Evolutionary conservation across 2,888 invertebrate species (phyloP).

Genomic region (Himalopsyche japonica): DNA sequence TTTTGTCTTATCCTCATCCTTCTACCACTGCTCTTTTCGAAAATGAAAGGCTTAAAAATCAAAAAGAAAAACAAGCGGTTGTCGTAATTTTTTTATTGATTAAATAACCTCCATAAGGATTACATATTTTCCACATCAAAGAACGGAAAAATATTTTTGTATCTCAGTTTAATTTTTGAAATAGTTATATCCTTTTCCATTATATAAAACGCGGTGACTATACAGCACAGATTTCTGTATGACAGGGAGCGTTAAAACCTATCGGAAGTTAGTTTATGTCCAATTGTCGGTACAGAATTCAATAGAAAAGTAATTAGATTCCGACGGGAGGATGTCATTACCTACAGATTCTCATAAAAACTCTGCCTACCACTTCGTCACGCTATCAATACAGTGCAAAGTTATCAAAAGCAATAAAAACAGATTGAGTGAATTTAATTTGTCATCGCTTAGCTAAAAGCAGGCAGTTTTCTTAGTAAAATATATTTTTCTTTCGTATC

Average conservation of each 20-base stretch:
- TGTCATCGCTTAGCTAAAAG: background rate
- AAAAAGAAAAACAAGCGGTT: no score
- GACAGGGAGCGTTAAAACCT: constrained; percentile 23
- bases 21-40: no score
- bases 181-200: background rate
- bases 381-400: background rate
- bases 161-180: no score
- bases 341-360: background rate
- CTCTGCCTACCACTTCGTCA: background rate
- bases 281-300: constrained; percentile 33
- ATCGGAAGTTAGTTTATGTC: constrained; percentile 36
- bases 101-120: no score
- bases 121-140: no score
- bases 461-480: no score
- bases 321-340: background rate
- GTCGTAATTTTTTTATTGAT: no score
- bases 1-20: no score
- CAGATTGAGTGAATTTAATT: background rate
- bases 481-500: no score
- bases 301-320: constrained; percentile 31
- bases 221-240: background rate
- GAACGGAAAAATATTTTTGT: no score
- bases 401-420: background rate
- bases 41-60: no score
- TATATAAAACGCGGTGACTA: background rate